Percentiles rank a stretch among this genome's conserved stretches.
These are phyloP conservation scores for Chaetodon trifascialis DNA, from an alignment of 2,113 vertebrate species.

Conservation along the genomic window DNA sequence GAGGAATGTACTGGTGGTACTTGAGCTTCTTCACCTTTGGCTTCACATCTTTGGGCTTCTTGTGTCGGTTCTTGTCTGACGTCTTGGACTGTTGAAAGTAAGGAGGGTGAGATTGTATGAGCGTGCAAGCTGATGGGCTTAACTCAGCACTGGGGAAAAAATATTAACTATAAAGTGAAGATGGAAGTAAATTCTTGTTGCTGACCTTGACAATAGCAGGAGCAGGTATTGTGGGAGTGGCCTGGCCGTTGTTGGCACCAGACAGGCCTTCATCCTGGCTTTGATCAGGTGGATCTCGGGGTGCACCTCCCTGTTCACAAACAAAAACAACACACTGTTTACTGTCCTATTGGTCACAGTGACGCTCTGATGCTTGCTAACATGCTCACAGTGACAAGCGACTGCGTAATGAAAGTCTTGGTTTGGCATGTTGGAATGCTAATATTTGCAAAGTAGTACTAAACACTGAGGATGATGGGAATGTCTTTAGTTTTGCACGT, in stretches of 20 bases:
- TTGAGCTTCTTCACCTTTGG: constrained; percentile 99
- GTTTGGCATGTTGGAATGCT: neutral
- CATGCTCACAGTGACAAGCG: no score
- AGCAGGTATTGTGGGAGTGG: constrained; percentile 78
- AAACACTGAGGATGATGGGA: neutral
- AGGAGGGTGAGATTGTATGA: neutral
- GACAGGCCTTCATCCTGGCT: constrained; percentile 83
- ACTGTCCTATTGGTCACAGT: neutral
- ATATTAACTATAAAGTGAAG: neutral
- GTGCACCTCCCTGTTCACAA: constrained; percentile 74
- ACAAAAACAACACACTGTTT: neutral
- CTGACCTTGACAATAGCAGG: constrained; percentile 92
- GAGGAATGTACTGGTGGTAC: constrained; percentile 99
- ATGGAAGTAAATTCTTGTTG: neutral
- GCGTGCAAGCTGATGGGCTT: fast-evolving
- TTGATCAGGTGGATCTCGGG: constrained; percentile 79
- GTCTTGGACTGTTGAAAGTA: constrained; percentile 87
- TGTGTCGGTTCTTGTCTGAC: constrained; percentile 94
- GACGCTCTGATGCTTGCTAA: neutral
- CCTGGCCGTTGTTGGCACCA: constrained; percentile 77
- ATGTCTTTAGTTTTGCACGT: no score
- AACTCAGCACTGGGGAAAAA: neutral
- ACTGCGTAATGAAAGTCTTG: neutral
- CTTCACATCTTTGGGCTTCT: constrained; percentile 98
- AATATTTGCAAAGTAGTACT: neutral